Conservation (phyloP, 1,140 invertebrate species). For the Drosophila mojavensis region DNA sequence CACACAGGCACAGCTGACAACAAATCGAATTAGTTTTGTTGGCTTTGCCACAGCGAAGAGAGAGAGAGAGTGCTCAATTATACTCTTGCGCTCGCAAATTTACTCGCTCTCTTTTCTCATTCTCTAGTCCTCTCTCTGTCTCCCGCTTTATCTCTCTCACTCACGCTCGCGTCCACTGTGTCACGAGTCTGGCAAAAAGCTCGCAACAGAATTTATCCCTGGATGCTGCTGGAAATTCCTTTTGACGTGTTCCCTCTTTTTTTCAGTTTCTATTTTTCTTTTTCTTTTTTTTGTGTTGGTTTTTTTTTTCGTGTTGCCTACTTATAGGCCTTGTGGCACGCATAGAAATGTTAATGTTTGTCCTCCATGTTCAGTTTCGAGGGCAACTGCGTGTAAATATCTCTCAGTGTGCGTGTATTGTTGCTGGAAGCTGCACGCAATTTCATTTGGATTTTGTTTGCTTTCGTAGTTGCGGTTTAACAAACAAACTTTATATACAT, state of each 20-base stretch:
- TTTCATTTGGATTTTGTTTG: conserved; percentile 66
- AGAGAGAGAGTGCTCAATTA: conserved; percentile 30
- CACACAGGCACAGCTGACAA: conserved; percentile 17
- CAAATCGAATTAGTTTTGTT: conserved; percentile 69
- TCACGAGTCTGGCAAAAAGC: conserved; percentile 62
- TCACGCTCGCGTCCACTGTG: conserved; percentile 22
- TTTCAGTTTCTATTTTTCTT: conserved; percentile 4
- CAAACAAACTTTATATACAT: conserved; percentile 23
- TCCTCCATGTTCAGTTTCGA: conserved; percentile 62
- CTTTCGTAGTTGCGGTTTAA: conserved; percentile 39
- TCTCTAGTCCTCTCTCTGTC: conserved; percentile 1
- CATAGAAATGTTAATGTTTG: conserved; percentile 78
- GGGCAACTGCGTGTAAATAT: conserved; percentile 33
- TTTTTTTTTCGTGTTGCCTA: conserved; percentile 53
- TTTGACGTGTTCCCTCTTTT: conserved; percentile 28
- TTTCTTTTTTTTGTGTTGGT: conserved; percentile 25
- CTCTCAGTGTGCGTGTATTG: conserved; percentile 18
- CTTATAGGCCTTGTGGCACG: conserved; percentile 61
- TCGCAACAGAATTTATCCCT: conserved; percentile 72
- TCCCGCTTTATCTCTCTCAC: neutral
- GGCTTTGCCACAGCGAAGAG: conserved; percentile 38
- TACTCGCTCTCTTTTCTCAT: conserved; percentile 4
- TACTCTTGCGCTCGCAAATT: conserved; percentile 4
- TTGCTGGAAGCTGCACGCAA: conserved; percentile 60
- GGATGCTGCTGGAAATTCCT: conserved; percentile 72